Percentiles rank a stretch among this genome's conserved stretches.
These are phyloP conservation scores for Eristalinus aeneus DNA, from an alignment of 2,888 invertebrate genomes.

Conservation along the genomic window DNA sequence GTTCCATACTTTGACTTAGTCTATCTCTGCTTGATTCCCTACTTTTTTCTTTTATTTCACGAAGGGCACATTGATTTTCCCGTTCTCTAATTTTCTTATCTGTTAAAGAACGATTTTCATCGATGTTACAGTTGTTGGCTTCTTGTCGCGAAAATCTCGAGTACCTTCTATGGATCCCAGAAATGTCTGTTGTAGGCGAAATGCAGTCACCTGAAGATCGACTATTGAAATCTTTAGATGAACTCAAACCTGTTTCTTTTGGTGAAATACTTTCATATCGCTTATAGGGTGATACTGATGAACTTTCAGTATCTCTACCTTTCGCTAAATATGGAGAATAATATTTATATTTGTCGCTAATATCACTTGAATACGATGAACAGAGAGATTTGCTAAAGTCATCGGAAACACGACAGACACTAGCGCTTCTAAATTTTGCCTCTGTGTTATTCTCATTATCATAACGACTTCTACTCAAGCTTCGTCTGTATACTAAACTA, in stretches of 20 bases:
- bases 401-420: slow-evolving; percentile 75
- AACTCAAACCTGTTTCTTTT: slow-evolving; percentile 73
- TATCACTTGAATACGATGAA: slow-evolving; percentile 77
- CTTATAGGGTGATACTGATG: slow-evolving; percentile 74
- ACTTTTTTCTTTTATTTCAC: slow-evolving; percentile 85
- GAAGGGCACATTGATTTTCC: slow-evolving; percentile 85
- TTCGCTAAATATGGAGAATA: slow-evolving; percentile 79
- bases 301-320: slow-evolving; percentile 68
- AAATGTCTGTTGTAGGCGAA: slow-evolving; percentile 63
- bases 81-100: slow-evolving; percentile 85
- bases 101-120: slow-evolving; percentile 85
- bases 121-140: slow-evolving; percentile 86
- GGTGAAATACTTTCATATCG: slow-evolving; percentile 73
- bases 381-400: slow-evolving; percentile 76
- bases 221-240: slow-evolving; percentile 77
- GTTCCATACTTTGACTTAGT: slow-evolving; percentile 75
- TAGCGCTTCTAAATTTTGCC: slow-evolving; percentile 75
- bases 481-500: slow-evolving; percentile 73
- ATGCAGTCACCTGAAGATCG: slow-evolving; percentile 66
- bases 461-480: slow-evolving; percentile 70
- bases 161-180: slow-evolving; percentile 83
- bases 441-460: slow-evolving; percentile 71
- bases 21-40: slow-evolving; percentile 80
- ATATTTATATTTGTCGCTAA: slow-evolving; percentile 80
- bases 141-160: slow-evolving; percentile 90